Conservation (phyloP, 1,140 invertebrate species). For the Parapsyche elsis region DNA sequence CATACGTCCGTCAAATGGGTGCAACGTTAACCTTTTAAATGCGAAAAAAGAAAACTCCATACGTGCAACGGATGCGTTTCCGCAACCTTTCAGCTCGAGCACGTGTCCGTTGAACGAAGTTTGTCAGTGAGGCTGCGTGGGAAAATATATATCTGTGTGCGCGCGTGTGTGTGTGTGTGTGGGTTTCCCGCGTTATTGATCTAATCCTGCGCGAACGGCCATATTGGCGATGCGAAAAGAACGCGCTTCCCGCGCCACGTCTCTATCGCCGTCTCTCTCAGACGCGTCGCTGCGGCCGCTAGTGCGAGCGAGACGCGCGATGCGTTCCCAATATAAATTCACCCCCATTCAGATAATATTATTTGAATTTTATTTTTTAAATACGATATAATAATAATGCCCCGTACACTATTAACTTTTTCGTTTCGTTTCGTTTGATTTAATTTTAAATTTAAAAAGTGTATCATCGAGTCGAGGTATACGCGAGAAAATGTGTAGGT, state of each 20-base stretch:
- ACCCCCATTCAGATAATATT: background rate
- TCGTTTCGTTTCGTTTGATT: too few species aligned
- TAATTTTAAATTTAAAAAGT: too few species aligned
- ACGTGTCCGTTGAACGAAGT: background rate
- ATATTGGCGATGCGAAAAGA: constrained; percentile 53
- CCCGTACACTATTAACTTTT: too few species aligned
- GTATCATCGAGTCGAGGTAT: too few species aligned
- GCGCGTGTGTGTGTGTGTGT: constrained; percentile 33
- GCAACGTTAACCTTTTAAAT: background rate
- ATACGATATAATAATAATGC: too few species aligned
- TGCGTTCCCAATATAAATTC: constrained; percentile 4
- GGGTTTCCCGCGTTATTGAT: constrained; percentile 51
- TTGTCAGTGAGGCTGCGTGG: background rate
- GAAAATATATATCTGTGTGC: background rate
- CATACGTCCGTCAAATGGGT: too few species aligned
- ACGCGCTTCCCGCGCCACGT: constrained; percentile 55
- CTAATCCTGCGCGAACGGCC: constrained; percentile 54
- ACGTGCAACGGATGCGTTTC: constrained; percentile 1
- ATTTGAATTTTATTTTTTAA: too few species aligned
- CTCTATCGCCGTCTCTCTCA: constrained; percentile 44
- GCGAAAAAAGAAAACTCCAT: too few species aligned
- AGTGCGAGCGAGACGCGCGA: constrained; percentile 1
- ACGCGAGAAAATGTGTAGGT: too few species aligned
- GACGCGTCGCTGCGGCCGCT: background rate
- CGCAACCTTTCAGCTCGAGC: background rate